phyloP scores from a whole-genome alignment of 2,888 invertebrate species.

The Papilio demoleus region DNA sequence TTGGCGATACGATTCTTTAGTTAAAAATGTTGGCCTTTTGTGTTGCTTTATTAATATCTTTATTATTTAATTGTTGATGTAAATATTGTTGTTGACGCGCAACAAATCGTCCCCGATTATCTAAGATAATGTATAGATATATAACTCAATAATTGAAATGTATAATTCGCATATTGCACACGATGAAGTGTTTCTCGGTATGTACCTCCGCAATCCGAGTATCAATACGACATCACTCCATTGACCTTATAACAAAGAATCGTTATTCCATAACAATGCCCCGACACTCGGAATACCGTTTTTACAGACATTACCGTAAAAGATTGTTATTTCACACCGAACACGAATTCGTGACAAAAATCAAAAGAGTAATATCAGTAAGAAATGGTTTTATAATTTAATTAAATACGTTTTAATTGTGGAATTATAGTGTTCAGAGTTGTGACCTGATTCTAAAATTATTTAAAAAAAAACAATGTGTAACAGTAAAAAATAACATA shows the following conservation, averaged over 20 bases:
- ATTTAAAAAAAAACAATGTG: too few relatives aligned
- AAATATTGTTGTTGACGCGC: too few relatives aligned
- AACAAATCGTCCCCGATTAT: too few relatives aligned
- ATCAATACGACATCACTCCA: conserved; percentile 56
- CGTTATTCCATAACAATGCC: conserved; percentile 50
- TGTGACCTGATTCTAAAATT: too few relatives aligned
- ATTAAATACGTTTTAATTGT: too few relatives aligned
- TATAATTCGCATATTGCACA: conserved; percentile 10
- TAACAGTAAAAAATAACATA: too few relatives aligned
- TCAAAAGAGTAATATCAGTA: neutral
- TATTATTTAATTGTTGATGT: too few relatives aligned
- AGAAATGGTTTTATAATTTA: too few relatives aligned
- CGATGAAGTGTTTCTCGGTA: conserved; percentile 59
- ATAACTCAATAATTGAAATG: neutral
- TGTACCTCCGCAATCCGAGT: conserved; percentile 63
- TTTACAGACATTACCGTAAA: conserved; percentile 15
- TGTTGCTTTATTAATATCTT: too few relatives aligned
- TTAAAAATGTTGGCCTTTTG: too few relatives aligned
- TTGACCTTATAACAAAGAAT: conserved; percentile 72
- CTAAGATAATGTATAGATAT: neutral
- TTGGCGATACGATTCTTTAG: too few relatives aligned
- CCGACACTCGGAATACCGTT: conserved; percentile 23
- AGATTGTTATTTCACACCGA: conserved; percentile 20
- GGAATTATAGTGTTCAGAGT: too few relatives aligned
- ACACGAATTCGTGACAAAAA: conserved; percentile 3